A percentile compares a stretch with the other conserved stretches of the same genome.
Evolutionary conservation across 2,888 invertebrate genomes (phyloP).

Genomic region (Torymus aiolomorphi): DNA sequence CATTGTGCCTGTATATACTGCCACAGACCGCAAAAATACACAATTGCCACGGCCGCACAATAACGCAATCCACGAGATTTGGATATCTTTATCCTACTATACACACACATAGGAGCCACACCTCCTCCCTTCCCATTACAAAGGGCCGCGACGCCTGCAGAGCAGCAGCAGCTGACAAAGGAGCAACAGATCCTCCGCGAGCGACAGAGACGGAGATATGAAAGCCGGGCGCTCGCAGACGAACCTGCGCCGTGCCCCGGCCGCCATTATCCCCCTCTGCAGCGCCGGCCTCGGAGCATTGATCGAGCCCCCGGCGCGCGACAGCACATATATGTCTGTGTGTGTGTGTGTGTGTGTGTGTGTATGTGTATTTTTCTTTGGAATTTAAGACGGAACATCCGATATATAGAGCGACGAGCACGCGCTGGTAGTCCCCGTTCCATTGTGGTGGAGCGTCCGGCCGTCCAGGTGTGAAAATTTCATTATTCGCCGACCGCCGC

Average conservation of each 20-base stretch:
- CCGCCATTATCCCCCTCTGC: constrained; percentile 16
- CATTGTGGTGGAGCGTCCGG: constrained; percentile 6
- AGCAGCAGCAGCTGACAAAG: constrained; percentile 33
- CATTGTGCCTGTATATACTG: too few relatives aligned
- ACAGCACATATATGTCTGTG: too few relatives aligned
- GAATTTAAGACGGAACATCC: constrained; percentile 36
- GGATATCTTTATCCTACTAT: constrained; percentile 32
- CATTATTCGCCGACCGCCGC: constrained; percentile 19
- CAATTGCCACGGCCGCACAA: too few relatives aligned
- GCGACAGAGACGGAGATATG: not conserved
- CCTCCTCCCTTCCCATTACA: not conserved
- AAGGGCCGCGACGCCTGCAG: constrained; percentile 7
- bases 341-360: too few relatives aligned
- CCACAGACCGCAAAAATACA: too few relatives aligned
- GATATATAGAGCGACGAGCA: constrained; percentile 6
- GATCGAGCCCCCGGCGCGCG: constrained; percentile 14
- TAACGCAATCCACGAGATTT: constrained; percentile 9
- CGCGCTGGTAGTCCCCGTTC: not conserved
- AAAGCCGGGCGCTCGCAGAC: too few relatives aligned
- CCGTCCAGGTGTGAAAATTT: constrained; percentile 44
- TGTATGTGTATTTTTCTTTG: constrained; percentile 29
- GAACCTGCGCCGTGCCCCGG: not conserved
- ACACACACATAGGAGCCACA: too few relatives aligned
- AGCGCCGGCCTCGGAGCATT: not conserved
- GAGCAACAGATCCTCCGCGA: constrained; percentile 27